phyloP scores from a whole-genome alignment of 2,888 invertebrate species.

The Sphaeridia pumilis region DNA sequence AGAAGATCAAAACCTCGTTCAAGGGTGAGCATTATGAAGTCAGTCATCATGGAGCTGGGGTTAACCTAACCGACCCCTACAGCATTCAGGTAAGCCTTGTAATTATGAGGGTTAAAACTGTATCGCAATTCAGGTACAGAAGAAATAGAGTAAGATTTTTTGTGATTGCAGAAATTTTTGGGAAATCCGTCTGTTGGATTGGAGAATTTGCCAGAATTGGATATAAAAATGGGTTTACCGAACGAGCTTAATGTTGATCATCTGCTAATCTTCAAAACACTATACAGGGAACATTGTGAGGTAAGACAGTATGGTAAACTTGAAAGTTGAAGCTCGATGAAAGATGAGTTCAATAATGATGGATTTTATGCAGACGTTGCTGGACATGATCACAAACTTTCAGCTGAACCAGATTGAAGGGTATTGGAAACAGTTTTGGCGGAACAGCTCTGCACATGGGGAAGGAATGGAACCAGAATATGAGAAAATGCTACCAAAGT shows the following conservation, averaged over 20 bases:
- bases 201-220: slow-evolving; percentile 65
- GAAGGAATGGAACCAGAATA: slow-evolving; percentile 57
- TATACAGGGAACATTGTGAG: slow-evolving; percentile 83
- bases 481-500: slow-evolving; percentile 64
- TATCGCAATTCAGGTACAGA: too few relatives aligned
- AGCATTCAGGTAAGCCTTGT: slow-evolving; percentile 18
- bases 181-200: slow-evolving; percentile 67
- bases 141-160: neutral
- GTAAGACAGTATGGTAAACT: too few relatives aligned
- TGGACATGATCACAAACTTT: slow-evolving; percentile 79
- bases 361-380: slow-evolving; percentile 54
- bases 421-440: slow-evolving; percentile 88
- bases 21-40: slow-evolving; percentile 23
- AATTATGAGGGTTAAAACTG: too few relatives aligned
- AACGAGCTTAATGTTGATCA: slow-evolving; percentile 66
- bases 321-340: too few relatives aligned
- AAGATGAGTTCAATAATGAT: too few relatives aligned
- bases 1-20: slow-evolving; percentile 22
- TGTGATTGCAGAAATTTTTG: slow-evolving; percentile 50
- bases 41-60: slow-evolving; percentile 18
- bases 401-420: slow-evolving; percentile 84
- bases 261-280: slow-evolving; percentile 62
- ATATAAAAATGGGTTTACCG: slow-evolving; percentile 51
- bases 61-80: slow-evolving; percentile 18
- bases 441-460: slow-evolving; percentile 38